Evolutionary conservation across 2,888 invertebrate species (phyloP).

Genomic region (Malacosoma neustria): DNA sequence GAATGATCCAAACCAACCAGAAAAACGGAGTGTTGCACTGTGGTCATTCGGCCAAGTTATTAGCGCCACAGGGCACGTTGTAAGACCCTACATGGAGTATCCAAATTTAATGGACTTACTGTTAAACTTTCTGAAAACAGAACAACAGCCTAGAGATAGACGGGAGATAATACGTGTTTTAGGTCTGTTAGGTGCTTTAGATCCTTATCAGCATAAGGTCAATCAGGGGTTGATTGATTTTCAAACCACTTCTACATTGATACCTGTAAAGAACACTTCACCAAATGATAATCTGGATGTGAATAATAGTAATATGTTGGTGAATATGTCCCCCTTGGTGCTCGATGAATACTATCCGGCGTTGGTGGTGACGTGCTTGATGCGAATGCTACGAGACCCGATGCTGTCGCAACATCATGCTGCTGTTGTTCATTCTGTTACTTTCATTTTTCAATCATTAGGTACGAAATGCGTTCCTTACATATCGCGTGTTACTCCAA

Average conservation of each 20-base stretch:
- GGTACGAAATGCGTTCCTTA: constrained; percentile 96
- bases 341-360: constrained; percentile 99
- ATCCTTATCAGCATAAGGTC: constrained; percentile 98
- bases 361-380: constrained; percentile 94
- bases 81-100: constrained; percentile 95
- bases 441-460: constrained; percentile 96
- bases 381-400: constrained; percentile 95
- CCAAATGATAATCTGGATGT: constrained; percentile 74
- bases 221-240: constrained; percentile 94
- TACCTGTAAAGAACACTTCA: constrained; percentile 81
- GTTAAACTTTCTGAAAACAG: constrained; percentile 95
- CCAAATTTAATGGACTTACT: constrained; percentile 94
- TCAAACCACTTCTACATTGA: constrained; percentile 85
- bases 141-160: constrained; percentile 90
- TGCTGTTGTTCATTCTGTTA: constrained; percentile 96
- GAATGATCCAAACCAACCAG: constrained; percentile 93
- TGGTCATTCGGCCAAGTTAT: constrained; percentile 97
- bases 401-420: constrained; percentile 93
- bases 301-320: constrained; percentile 93
- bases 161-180: constrained; percentile 95
- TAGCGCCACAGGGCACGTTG: constrained; percentile 96
- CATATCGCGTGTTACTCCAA: constrained; percentile 92
- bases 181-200: constrained; percentile 95
- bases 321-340: constrained; percentile 90
- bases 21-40: constrained; percentile 94